Conservation (phyloP, 2,888 invertebrate species). For the Esperia sulphurella region DNA sequence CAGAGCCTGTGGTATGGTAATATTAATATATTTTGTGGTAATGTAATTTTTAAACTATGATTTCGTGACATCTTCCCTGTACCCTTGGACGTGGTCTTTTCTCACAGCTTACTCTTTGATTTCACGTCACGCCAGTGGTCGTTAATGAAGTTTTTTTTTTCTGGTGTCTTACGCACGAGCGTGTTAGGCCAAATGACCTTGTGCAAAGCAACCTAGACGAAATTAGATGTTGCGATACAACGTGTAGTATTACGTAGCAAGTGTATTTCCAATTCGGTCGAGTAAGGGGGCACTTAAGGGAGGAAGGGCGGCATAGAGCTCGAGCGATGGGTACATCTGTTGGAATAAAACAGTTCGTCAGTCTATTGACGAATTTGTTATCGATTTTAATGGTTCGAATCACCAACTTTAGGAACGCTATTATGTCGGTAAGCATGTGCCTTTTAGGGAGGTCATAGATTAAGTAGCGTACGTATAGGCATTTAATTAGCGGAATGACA, state of each 20-base stretch:
- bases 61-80: no score
- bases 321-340: no score
- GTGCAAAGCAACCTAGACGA: constrained; percentile 37
- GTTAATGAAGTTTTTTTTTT: constrained; percentile 66
- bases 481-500: no score
- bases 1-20: no score
- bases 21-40: no score
- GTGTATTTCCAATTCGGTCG: constrained; percentile 27
- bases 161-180: constrained; percentile 55
- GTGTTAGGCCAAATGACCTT: constrained; percentile 54
- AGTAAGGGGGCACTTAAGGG: constrained; percentile 49
- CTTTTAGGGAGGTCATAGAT: no score
- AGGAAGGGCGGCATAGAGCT: constrained; percentile 35
- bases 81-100: no score
- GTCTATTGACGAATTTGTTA: background rate
- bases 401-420: background rate
- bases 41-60: no score
- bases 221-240: constrained; percentile 42
- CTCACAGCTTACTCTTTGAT: constrained; percentile 33
- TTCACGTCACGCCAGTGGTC: constrained; percentile 47
- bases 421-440: background rate
- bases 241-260: constrained; percentile 19
- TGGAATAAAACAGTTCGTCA: background rate
- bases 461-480: no score
- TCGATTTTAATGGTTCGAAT: background rate